These are phyloP conservation scores for Nomada fucata DNA, from an alignment of 2,888 invertebrate genomes.

Conservation along the genomic window DNA sequence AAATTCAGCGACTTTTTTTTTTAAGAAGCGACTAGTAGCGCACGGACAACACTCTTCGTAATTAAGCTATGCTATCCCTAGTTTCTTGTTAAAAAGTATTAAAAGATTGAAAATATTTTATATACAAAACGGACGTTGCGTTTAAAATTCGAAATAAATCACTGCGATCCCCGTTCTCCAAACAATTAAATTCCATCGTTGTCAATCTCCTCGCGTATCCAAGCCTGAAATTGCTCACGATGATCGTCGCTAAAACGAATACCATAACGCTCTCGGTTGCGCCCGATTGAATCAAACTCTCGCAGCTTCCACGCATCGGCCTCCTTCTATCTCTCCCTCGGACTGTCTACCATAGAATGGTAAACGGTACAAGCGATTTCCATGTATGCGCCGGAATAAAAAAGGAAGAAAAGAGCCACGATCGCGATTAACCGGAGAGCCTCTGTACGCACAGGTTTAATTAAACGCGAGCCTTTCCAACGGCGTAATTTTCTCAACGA, in stretches of 20 bases:
- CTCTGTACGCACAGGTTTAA: slow-evolving; percentile 10
- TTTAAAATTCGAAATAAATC: too few relatives aligned
- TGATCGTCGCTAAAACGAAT: slow-evolving; percentile 26
- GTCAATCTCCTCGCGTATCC: too few relatives aligned
- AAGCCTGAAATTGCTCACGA: not conserved
- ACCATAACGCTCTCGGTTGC: slow-evolving; percentile 36
- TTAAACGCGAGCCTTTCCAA: slow-evolving; percentile 12
- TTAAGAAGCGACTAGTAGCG: too few relatives aligned
- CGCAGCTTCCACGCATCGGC: slow-evolving; percentile 17
- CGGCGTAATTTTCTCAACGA: slow-evolving; percentile 8
- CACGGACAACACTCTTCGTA: too few relatives aligned
- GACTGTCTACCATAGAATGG: slow-evolving; percentile 4
- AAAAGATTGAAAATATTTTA: too few relatives aligned
- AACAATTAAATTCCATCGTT: too few relatives aligned
- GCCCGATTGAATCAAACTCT: slow-evolving; percentile 41
- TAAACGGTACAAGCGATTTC: slow-evolving; percentile 27
- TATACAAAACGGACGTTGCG: too few relatives aligned
- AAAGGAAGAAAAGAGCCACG: slow-evolving; percentile 9
- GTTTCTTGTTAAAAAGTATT: too few relatives aligned
- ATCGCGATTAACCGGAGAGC: slow-evolving; percentile 16
- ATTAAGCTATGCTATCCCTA: too few relatives aligned
- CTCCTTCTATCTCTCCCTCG: not conserved
- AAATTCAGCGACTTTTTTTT: too few relatives aligned
- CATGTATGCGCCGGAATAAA: slow-evolving; percentile 5
- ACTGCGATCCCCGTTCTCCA: too few relatives aligned